These are phyloP conservation scores for Eptatretus atami DNA, from an alignment of 2,797 vertebrate species.

Conservation along the genomic window DNA sequence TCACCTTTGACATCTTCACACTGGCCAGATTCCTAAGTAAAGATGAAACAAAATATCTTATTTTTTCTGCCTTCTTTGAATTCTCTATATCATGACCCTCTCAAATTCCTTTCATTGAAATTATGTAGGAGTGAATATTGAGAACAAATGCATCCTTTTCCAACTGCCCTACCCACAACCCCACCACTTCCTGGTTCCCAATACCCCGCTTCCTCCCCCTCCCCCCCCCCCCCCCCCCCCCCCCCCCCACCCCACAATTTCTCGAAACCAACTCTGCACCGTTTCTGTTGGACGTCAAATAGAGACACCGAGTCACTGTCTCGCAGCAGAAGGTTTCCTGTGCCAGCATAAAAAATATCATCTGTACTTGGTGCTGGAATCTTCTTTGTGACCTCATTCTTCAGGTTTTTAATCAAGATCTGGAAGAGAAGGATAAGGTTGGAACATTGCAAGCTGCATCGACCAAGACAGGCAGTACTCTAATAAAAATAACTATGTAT, in stretches of 20 bases:
- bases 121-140: no score
- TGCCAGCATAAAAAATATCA: conserved; percentile 88
- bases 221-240: no score
- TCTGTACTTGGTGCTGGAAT: conserved; percentile 84
- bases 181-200: not conserved
- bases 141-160: no score
- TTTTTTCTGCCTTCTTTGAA: no score
- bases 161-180: no score
- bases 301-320: conserved; percentile 57
- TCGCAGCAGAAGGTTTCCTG: conserved; percentile 40
- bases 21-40: conserved; percentile 35
- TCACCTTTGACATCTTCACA: conserved; percentile 89
- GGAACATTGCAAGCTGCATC: no score
- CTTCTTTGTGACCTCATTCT: conserved; percentile 94
- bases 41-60: not conserved
- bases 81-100: no score
- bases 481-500: no score
- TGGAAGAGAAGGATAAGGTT: conserved; percentile 11
- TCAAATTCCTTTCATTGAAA: no score
- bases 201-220: no score
- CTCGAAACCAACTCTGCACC: conserved; percentile 16
- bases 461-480: conserved; percentile 1
- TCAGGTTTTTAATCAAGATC: conserved; percentile 91
- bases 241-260: not conserved
- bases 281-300: conserved; percentile 86